phyloP scores from a whole-genome alignment of 2,113 vertebrate genomes.

The Thymallus thymallus region DNA sequence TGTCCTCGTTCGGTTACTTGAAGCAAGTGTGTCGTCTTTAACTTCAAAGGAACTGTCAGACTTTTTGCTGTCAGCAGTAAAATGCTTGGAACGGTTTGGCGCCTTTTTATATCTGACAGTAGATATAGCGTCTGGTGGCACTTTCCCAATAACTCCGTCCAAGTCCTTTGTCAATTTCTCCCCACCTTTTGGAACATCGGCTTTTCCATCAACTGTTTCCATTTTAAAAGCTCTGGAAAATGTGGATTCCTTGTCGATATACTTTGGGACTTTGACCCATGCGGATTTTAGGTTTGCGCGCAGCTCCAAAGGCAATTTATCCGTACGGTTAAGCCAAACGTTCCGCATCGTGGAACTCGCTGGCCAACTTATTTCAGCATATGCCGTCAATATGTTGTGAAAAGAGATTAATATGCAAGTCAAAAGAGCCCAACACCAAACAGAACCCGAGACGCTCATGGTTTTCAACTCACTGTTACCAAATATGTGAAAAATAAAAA shows the following conservation, averaged over 20 bases:
- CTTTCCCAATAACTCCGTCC: conserved; percentile 18
- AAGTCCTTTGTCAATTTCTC: conserved; percentile 22
- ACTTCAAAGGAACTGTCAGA: conserved; percentile 11
- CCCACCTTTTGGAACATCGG: conserved; percentile 14
- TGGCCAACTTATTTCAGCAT: conserved; percentile 56
- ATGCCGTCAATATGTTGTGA: conserved; percentile 47
- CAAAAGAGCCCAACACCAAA: conserved; percentile 53
- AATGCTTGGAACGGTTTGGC: conserved; percentile 14
- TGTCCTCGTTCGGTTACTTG: conserved; percentile 14
- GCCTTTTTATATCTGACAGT: neutral
- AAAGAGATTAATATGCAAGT: conserved; percentile 35
- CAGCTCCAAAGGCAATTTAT: conserved; percentile 25
- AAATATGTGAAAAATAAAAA: conserved; percentile 4
- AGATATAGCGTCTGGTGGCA: neutral
- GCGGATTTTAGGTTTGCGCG: conserved; percentile 5
- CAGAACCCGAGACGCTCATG: conserved; percentile 55
- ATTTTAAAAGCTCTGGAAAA: conserved; percentile 40
- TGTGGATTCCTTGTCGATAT: conserved; percentile 31
- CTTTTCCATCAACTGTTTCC: neutral
- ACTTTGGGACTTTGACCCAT: conserved; percentile 19
- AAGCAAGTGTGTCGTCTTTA: neutral
- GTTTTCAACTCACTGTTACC: conserved; percentile 30
- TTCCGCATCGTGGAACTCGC: conserved; percentile 36
- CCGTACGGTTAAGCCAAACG: conserved; percentile 37
- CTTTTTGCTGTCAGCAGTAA: conserved; percentile 33